A percentile compares a stretch with the other conserved stretches of the same genome.
Evolutionary conservation across 2,888 invertebrate genomes (phyloP).

Genomic region (Agrochola circellaris): DNA sequence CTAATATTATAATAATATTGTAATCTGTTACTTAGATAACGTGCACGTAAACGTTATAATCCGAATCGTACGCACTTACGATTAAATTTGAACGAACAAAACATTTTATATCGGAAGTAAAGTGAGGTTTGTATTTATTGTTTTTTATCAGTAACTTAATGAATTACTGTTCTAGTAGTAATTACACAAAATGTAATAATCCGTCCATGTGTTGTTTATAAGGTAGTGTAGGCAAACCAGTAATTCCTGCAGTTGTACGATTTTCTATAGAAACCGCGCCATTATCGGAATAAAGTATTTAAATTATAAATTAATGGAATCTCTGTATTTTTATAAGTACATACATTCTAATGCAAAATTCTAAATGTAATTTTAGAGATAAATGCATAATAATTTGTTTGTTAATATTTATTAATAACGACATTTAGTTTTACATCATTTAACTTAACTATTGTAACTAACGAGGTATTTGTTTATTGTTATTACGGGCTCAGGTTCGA

Average conservation of each 20-base stretch:
- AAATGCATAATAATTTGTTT: constrained; percentile 83
- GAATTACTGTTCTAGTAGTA: constrained; percentile 37
- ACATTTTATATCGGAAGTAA: constrained; percentile 34
- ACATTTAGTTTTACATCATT: constrained; percentile 79
- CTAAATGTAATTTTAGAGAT: constrained; percentile 66
- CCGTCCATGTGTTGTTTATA: constrained; percentile 56
- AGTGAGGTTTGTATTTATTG: constrained; percentile 51
- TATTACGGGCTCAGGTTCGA: constrained; percentile 77
- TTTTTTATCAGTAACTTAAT: constrained; percentile 44
- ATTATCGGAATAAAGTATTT: constrained; percentile 62
- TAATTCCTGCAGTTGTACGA: constrained; percentile 49
- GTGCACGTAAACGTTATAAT: constrained; percentile 6
- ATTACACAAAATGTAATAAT: constrained; percentile 46
- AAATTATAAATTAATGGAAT: constrained; percentile 63
- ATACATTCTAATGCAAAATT: constrained; percentile 67
- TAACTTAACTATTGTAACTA: constrained; percentile 85
- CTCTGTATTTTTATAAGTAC: constrained; percentile 67
- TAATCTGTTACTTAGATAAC: constrained; percentile 13
- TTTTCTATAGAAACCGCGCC: constrained; percentile 54
- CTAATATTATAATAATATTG: constrained; percentile 7
- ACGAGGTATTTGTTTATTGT: constrained; percentile 84
- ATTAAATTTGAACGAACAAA: constrained; percentile 58
- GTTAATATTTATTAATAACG: constrained; percentile 89
- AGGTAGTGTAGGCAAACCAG: constrained; percentile 49
- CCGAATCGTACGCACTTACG: constrained; percentile 21